phyloP scores from a whole-genome alignment of 2,888 invertebrate genomes.

The Sarcophaga variegata region DNA sequence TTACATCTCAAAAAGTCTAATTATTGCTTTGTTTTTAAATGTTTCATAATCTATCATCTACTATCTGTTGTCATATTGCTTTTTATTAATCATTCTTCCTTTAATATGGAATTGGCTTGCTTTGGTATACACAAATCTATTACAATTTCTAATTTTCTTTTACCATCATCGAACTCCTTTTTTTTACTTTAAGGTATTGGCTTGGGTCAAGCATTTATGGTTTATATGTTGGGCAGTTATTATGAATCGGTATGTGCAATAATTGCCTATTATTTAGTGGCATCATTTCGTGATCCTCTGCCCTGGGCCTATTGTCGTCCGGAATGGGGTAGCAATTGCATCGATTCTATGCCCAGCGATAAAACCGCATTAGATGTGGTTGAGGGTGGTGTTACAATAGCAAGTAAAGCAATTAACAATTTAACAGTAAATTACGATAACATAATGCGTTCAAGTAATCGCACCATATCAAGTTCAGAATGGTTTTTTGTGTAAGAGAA shows the following conservation, averaged over 20 bases:
- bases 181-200: constrained; percentile 83
- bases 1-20: too few species aligned
- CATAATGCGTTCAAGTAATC: constrained; percentile 56
- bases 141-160: not conserved
- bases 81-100: too few species aligned
- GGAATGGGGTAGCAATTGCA: constrained; percentile 83
- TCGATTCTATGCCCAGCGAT: constrained; percentile 74
- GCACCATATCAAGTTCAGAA: constrained; percentile 82
- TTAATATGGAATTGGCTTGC: not conserved
- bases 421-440: constrained; percentile 37
- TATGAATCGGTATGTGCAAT: constrained; percentile 84
- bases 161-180: not conserved
- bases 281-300: constrained; percentile 84
- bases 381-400: constrained; percentile 36
- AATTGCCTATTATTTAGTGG: constrained; percentile 85
- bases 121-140: not conserved
- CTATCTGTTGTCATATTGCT: too few species aligned
- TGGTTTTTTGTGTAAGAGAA: constrained; percentile 83
- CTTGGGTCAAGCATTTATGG: constrained; percentile 83
- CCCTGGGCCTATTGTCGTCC: constrained; percentile 85
- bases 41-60: too few species aligned
- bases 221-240: constrained; percentile 84
- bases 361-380: constrained; percentile 27
- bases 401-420: constrained; percentile 43
- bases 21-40: too few species aligned